Percentiles rank a stretch among this genome's conserved stretches.
Evolutionary conservation across 2,888 invertebrate genomes (phyloP).

Genomic region (Agrotis puta): DNA sequence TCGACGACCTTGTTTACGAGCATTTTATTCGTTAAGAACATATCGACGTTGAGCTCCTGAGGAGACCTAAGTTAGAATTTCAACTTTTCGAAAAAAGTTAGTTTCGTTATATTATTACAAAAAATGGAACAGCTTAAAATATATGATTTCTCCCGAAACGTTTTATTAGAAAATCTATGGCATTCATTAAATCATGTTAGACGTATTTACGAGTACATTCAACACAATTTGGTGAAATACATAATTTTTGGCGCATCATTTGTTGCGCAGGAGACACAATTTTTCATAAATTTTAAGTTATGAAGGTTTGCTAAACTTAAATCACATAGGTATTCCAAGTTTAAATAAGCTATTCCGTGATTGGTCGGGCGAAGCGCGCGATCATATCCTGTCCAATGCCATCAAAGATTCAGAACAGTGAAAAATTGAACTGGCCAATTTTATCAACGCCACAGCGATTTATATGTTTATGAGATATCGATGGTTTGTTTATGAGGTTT

Average conservation of each 20-base stretch:
- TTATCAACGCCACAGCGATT: constrained; percentile 17
- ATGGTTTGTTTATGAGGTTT: constrained; percentile 71
- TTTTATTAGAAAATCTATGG: background rate
- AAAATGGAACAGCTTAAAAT: background rate
- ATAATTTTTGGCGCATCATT: background rate
- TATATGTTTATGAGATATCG: constrained; percentile 65
- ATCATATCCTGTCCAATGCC: background rate
- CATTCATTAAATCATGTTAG: no score
- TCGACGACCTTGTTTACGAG: constrained; percentile 69
- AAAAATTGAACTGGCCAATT: constrained; percentile 11
- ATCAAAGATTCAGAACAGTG: background rate
- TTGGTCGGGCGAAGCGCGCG: background rate
- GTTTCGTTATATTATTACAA: background rate
- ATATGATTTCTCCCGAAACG: background rate
- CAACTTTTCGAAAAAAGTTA: background rate
- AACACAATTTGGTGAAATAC: background rate
- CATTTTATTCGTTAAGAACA: constrained; percentile 30
- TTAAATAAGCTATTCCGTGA: background rate
- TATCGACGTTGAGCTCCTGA: constrained; percentile 30
- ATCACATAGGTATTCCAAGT: no score
- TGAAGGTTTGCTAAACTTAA: background rate
- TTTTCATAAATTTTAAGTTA: no score
- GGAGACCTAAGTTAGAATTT: constrained; percentile 19
- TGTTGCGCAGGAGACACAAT: background rate
- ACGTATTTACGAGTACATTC: no score